Evolutionary conservation across 2,888 invertebrate genomes (phyloP), one percentile per base, ranked within the genome.

Genomic region (Lamproptera curius): DNA sequence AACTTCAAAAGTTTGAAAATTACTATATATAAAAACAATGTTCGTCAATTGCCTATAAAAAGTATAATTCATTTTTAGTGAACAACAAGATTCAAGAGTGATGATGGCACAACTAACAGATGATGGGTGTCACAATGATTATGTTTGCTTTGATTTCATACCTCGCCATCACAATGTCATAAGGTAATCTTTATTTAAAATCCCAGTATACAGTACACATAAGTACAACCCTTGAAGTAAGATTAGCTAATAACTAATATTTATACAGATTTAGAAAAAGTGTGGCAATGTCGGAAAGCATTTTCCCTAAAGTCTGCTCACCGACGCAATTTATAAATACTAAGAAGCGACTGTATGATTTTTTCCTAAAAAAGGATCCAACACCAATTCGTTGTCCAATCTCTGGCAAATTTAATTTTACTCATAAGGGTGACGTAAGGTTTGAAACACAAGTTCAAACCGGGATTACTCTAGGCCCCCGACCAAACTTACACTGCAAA

Each of bases 51-150:
- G n/a, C n/a, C n/a, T n/a, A n/a, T n/a, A 20, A 20, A 20, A 20
- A 20, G 6, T 6, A 20, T 33, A 31, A 45, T 37, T 42, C 36
- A 16, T 48, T 70, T 67, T 17, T 61, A 88, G 95, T 53, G 97
- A 98, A 79, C 95, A 95, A 59, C 90, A 97, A 53, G 98, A 97
- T 60, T 92, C 93, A 23, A 89, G 98, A 56, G 94, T 95, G 47
- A 96, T 99, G 94, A 97, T 99, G 96, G 97, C 98, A 0, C 91
- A 98, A 51, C 91, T 98, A 6, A 97, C 97, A 0, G 97, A 98
- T 0, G 98, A 98, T 73, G 98, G 97, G 47, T 91, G 98, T 77
- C 98, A 99, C 83, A 97, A 97, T 67, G 98, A 99, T 90, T 98
- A 95, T 72, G 93, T 98, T 5, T 99, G 99, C 70, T 98, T 98